Base-by-base conservation (phyloP, 2,113 vertebrate species). In the Protomyctophum bolini region DNA sequence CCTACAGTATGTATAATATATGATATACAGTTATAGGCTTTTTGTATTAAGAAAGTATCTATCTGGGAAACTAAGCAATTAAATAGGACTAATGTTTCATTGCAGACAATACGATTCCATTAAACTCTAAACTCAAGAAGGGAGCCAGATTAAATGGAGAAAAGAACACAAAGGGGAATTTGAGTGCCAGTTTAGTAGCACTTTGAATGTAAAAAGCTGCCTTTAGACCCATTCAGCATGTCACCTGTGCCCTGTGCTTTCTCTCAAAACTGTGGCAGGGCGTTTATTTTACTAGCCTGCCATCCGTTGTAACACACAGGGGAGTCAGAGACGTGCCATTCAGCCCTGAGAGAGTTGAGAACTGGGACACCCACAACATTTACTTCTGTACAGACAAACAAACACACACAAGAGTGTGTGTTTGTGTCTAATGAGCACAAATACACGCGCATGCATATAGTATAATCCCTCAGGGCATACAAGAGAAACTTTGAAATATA, bases 261-360 rank as follows among this genome's bases (percentile, higher is more conserved):
- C 48, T 72, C 50, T 63, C 41, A 3, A 75, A 77, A 73, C 76
- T 72, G 50, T 58, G 61, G 33, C 12, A 0, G 75, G 70, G 61
- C 57, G 62, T 57, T 65, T 83, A 63, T 83, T 80, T 81, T 56
- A 82, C 82, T 74, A 62, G 69, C 52, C 72, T 64, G 55, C 47
- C 45, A 72, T 77, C 67, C 59, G 68, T 63, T 69, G 73, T 28
- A 70, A 61, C 73, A 82, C 73, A 74, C 64, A 65, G 33, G 8
- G 10, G 54, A 66, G 50, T n/a, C 51, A 49, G 58, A 60, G 47
- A 72, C 63, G 14, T 59, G 57, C 65, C 58, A 84, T 81, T 81
- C 70, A 77, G 69, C 68, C 70, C 69, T 33, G 49, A 62, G 69
- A 76, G 72, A 68, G 50, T 55, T 10, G 60, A 68, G 59, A 84